A percentile compares a stretch with the other conserved stretches of the same genome.
Conservation (phyloP, 2,113 vertebrate species). For the Leptodactylus fuscus region DNA sequence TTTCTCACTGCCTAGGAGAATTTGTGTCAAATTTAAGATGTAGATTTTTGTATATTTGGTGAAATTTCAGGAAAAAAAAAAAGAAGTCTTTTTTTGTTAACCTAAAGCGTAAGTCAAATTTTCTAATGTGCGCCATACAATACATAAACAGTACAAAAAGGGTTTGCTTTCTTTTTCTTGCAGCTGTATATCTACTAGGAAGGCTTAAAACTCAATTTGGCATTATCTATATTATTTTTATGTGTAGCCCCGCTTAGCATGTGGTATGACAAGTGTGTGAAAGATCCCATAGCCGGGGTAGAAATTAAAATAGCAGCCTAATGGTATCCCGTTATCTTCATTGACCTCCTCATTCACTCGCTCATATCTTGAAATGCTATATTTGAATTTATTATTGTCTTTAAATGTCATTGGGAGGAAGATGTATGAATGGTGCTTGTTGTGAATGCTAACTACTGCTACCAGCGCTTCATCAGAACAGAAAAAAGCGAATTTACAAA, state of each 20-base stretch:
- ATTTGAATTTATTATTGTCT: slow-evolving; percentile 11
- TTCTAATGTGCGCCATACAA: no score
- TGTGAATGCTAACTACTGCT: background rate
- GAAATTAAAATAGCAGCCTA: background rate
- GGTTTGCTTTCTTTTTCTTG: no score
- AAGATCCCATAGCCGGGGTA: background rate
- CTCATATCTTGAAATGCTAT: slow-evolving; percentile 9
- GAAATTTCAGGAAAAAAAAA: no score
- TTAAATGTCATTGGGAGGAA: slow-evolving; percentile 6
- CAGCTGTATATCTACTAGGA: background rate
- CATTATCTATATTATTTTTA: background rate
- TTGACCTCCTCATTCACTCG: background rate
- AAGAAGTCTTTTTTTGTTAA: no score
- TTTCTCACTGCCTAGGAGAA: no score
- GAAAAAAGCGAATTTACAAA: background rate
- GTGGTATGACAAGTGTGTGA: background rate
- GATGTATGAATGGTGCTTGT: background rate
- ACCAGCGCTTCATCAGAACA: background rate
- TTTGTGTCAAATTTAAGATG: no score
- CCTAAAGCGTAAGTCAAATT: no score
- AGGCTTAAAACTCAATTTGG: background rate
- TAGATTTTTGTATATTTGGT: no score
- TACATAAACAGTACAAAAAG: no score
- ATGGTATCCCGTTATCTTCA: background rate
- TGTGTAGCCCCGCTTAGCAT: background rate